A percentile compares a stretch with the other conserved stretches of the same genome.
Conservation (phyloP, 2,888 invertebrate species). For the Drosophila colorata region DNA sequence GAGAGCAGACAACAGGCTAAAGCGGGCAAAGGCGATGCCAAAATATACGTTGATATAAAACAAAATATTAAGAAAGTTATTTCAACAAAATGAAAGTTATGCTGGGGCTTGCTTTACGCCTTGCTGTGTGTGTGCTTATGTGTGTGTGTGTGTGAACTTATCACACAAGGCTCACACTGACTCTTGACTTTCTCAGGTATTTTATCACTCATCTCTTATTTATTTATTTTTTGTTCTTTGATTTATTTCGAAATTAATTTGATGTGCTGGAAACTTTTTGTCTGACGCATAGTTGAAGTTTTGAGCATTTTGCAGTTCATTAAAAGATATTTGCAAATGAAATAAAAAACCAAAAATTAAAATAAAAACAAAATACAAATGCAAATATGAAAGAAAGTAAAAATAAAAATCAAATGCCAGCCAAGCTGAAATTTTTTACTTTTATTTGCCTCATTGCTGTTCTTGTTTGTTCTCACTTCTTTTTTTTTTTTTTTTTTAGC, state of each 20-base stretch:
- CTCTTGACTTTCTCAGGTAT: slow-evolving; percentile 46
- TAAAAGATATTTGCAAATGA: slow-evolving; percentile 31
- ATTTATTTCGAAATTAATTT: slow-evolving; percentile 50
- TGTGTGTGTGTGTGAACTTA: slow-evolving; percentile 19
- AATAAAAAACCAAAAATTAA: slow-evolving; percentile 5
- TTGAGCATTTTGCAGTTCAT: slow-evolving; percentile 32
- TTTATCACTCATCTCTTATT: slow-evolving; percentile 39
- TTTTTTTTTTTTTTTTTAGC: slow-evolving; percentile 8
- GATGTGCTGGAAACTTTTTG: slow-evolving; percentile 34
- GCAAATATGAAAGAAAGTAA: slow-evolving; percentile 7
- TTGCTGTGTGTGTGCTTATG: slow-evolving; percentile 1
- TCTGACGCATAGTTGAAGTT: slow-evolving; percentile 13
- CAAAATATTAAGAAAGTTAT: slow-evolving; percentile 76
- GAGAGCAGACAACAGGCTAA: slow-evolving; percentile 29
- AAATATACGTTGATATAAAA: slow-evolving; percentile 40
- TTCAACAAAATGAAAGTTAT: slow-evolving; percentile 65
- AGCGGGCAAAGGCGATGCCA: slow-evolving; percentile 10
- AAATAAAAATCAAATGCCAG: slow-evolving; percentile 43
- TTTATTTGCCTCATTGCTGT: slow-evolving; percentile 1
- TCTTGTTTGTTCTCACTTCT: background rate
- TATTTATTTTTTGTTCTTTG: slow-evolving; percentile 34
- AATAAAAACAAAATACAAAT: slow-evolving; percentile 2
- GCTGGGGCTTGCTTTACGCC: slow-evolving; percentile 6
- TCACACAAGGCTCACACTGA: slow-evolving; percentile 21
- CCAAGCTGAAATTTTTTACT: slow-evolving; percentile 13